Base-by-base conservation (phyloP, 1,140 invertebrate genomes). In the Zaprionus ornatus region DNA sequence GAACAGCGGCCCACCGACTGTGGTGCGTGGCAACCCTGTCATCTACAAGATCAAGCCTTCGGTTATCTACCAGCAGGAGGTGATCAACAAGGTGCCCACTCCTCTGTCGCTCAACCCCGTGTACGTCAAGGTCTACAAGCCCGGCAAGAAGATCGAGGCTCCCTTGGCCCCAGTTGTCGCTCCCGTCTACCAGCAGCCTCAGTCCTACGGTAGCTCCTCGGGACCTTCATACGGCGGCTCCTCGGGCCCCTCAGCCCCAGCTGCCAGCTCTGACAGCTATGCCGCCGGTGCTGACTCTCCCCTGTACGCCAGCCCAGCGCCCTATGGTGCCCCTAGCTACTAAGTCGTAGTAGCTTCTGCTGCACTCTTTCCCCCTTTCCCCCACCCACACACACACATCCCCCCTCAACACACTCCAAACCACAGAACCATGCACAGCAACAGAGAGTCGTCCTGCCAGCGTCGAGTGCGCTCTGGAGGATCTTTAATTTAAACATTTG, bases 61-160 rank as follows among this genome's bases (percentile, higher is more conserved):
- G 45, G 84, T 92, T 37, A 91, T 92, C 79, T 92, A 91, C 52
- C 91, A 92, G 67, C 91, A 92, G 80, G 91, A 92, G 83, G 87
- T 92, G 37, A 91, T 92, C 82, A 92, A 91, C 73, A 92, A 91
- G 74, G 87, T 91, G 70, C 91, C 91, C 66, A 91, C 91, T 10
- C 91, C 91, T 3, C 74, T 92, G 19, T 91, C 91, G 62, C 86
- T 92, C 23, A 92, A 92, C 21, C 91, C 91, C 17, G 91, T 92
- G 62, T 92, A 92, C 74, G 91, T 92, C 4, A 92, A 92, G 75
- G 91, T 92, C 25, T 92, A 92, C 84, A 92, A 92, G 75, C 91
- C 91, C 3, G 91, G 91, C 87, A 91, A 92, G 76, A 88, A 92
- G 66, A 86, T 91, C 48, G 90, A 91, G 68, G 82, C 85, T 10